Percentiles rank a stretch among this genome's conserved stretches.
Evolutionary conservation across 2,888 invertebrate genomes (phyloP).

Genomic region (Latrodectus elegans): DNA sequence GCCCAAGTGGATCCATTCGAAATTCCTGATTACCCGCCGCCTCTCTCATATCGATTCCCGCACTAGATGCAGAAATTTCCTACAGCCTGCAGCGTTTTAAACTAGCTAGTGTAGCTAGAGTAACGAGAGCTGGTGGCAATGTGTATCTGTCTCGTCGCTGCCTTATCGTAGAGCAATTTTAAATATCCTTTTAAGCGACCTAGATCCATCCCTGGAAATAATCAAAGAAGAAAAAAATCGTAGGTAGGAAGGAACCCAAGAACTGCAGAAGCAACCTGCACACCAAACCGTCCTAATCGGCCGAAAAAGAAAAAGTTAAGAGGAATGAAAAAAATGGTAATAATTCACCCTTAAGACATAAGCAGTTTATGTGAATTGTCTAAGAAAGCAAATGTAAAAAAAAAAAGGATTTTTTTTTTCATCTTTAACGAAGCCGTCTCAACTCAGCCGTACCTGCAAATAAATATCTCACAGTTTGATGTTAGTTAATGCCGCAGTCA

Average conservation of each 20-base stretch:
- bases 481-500: conserved; percentile 29
- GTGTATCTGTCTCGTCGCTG: conserved; percentile 50
- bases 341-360: background rate
- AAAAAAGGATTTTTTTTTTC: background rate
- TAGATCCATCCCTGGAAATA: background rate
- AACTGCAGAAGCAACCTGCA: background rate
- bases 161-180: conserved; percentile 55
- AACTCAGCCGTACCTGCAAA: conserved; percentile 55
- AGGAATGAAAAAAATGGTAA: background rate
- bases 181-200: background rate
- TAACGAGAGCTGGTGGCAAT: conserved; percentile 28
- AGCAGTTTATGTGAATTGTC: background rate
- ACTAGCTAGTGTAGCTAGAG: conserved; percentile 62
- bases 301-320: background rate
- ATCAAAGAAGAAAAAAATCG: background rate
- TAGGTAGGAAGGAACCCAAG: conserved; percentile 1
- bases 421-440: conserved; percentile 51
- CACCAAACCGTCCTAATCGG: conserved; percentile 47
- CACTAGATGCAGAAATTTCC: conserved; percentile 53
- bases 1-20: conserved; percentile 18
- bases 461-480: conserved; percentile 10
- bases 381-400: background rate
- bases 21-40: conserved; percentile 26
- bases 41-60: conserved; percentile 50
- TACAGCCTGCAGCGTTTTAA: conserved; percentile 55